A percentile compares a stretch with the other conserved stretches of the same genome.
These are phyloP conservation scores for Saccostrea glomerata DNA, from an alignment of 1,140 invertebrate species.

Conservation along the genomic window DNA sequence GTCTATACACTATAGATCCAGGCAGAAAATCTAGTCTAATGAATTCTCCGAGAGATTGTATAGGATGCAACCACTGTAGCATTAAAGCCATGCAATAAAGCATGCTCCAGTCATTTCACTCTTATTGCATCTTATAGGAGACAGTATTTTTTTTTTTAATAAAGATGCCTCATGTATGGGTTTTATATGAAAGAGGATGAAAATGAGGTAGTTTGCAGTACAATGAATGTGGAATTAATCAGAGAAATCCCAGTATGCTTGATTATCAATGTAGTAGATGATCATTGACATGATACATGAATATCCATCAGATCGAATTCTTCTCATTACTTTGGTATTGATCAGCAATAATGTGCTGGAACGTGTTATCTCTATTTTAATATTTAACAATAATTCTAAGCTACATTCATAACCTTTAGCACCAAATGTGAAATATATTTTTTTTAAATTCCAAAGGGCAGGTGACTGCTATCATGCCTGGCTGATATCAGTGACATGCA, in stretches of 20 bases:
- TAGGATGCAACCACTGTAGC: constrained; percentile 6
- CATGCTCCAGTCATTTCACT: neutral
- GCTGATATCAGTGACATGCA: neutral
- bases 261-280: constrained; percentile 1
- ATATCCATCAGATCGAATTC: constrained; percentile 26
- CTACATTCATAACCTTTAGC: neutral
- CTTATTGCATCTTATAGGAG: neutral
- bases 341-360: neutral
- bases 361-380: neutral
- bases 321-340: neutral
- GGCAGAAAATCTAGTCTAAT: constrained; percentile 18
- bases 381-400: neutral
- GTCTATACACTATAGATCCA: constrained; percentile 13
- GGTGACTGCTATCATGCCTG: neutral
- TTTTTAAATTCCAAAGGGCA: neutral
- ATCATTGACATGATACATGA: neutral
- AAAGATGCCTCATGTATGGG: neutral
- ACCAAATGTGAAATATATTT: neutral
- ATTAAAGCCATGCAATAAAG: constrained; percentile 17
- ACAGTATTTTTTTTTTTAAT: neutral
- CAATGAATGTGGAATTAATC: constrained; percentile 14
- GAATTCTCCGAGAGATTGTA: constrained; percentile 24
- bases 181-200: neutral
- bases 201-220: neutral
- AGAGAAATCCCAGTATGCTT: neutral